Evolutionary conservation across 2,797 vertebrate species (phyloP).

Genomic region (Sarcophilus harrisii): DNA sequence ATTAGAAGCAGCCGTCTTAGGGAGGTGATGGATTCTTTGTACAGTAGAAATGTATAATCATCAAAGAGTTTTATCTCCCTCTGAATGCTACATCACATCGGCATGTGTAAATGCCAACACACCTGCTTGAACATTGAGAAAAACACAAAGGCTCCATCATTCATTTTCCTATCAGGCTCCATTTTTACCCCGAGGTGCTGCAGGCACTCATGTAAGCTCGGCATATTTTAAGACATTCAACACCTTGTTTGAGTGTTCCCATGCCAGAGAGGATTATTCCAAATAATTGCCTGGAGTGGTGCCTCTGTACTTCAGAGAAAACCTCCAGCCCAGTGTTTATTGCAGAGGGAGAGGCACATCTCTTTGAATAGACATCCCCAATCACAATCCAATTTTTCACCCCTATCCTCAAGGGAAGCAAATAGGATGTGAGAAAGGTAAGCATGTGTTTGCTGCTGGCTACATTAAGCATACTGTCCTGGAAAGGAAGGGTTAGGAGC

Average conservation of each 20-base stretch:
- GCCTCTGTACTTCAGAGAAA: conserved; percentile 65
- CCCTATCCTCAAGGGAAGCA: conserved; percentile 52
- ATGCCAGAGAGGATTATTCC: conserved; percentile 74
- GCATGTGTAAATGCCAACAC: conserved; percentile 75
- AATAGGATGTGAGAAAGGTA: conserved; percentile 32
- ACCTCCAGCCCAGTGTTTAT: conserved; percentile 64
- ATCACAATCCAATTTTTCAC: conserved; percentile 59
- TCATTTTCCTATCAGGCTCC: conserved; percentile 67
- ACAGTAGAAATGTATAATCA: conserved; percentile 64
- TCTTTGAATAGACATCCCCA: conserved; percentile 59
- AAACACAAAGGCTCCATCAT: conserved; percentile 73
- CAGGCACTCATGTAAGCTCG: conserved; percentile 62
- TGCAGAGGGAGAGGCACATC: conserved; percentile 65
- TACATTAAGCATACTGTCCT: conserved; percentile 21
- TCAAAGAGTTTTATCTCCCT: conserved; percentile 73
- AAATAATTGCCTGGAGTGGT: conserved; percentile 73
- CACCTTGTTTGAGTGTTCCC: conserved; percentile 65
- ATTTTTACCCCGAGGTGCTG: conserved; percentile 73
- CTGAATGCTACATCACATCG: conserved; percentile 70
- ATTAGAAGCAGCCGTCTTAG: conserved; percentile 64
- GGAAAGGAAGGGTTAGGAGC: not conserved
- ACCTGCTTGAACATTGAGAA: conserved; percentile 72
- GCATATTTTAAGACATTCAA: conserved; percentile 75
- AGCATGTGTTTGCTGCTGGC: conserved; percentile 39
- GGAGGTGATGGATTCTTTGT: conserved; percentile 66